phyloP scores from a whole-genome alignment of 2,797 vertebrate species.

The Microctenopoma lineatum region DNA sequence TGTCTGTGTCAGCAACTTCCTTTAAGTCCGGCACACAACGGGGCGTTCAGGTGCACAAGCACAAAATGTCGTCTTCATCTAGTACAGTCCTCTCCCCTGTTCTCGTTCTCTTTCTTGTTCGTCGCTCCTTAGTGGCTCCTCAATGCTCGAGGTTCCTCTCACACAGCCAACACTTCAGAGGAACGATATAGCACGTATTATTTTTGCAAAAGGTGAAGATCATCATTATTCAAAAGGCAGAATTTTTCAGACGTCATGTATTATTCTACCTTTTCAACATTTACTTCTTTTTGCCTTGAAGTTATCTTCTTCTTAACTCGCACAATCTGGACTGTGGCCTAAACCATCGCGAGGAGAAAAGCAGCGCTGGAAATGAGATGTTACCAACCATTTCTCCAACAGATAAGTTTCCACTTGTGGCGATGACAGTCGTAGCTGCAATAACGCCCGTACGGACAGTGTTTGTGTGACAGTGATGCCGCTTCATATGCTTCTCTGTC shows the following conservation, averaged over 20 bases:
- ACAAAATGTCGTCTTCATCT: constrained; percentile 28
- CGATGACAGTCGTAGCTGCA: not conserved
- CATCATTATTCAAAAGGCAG: constrained; percentile 37
- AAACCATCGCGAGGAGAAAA: too few relatives aligned
- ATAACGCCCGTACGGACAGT: not conserved
- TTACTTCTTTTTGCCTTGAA: constrained; percentile 29
- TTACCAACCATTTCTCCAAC: not conserved
- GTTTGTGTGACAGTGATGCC: not conserved
- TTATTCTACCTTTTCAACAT: constrained; percentile 48
- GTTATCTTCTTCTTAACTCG: constrained; percentile 23
- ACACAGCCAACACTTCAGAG: constrained; percentile 30
- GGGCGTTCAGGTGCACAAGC: constrained; percentile 36
- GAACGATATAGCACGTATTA: constrained; percentile 37
- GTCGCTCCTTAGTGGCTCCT: constrained; percentile 36
- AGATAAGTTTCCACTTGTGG: not conserved
- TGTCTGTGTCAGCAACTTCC: constrained; percentile 56
- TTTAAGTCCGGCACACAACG: constrained; percentile 41
- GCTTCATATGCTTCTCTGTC: not conserved
- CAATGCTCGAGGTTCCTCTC: constrained; percentile 38
- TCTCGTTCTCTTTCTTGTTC: constrained; percentile 13
- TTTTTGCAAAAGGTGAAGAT: constrained; percentile 60
- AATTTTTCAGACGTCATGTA: constrained; percentile 30
- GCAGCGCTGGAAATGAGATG: too few relatives aligned
- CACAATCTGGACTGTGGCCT: not conserved
- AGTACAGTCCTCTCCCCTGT: constrained; percentile 1